Evolutionary conservation across 2,797 vertebrate species (phyloP).

Genomic region (Eulemur mongoz): DNA sequence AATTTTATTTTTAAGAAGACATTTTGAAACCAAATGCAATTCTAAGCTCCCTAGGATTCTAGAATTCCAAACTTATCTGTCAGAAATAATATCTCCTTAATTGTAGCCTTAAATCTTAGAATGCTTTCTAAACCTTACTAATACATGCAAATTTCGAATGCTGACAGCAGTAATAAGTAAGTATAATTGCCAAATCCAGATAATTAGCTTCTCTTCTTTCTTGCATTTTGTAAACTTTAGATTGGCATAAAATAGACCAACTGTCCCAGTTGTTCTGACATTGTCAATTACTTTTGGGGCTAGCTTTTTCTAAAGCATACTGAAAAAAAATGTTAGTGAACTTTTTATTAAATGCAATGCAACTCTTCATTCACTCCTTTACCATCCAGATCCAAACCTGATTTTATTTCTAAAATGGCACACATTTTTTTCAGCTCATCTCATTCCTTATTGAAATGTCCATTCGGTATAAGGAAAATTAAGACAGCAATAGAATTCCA

Average conservation of each 20-base stretch:
- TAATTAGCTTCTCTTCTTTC: conserved; percentile 28
- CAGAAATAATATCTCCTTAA: not conserved
- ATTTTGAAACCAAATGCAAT: conserved; percentile 46
- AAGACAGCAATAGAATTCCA: not conserved
- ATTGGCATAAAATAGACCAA: not conserved
- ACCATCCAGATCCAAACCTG: not conserved
- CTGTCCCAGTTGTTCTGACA: not conserved
- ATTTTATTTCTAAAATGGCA: conserved; percentile 2
- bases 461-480: not conserved
- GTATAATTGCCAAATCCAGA: conserved; percentile 48
- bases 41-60: conserved; percentile 44
- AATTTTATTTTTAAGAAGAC: conserved; percentile 55
- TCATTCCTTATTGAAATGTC: conserved; percentile 2
- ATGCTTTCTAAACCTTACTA: conserved; percentile 27
- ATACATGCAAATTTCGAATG: conserved; percentile 59
- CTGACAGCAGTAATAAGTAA: conserved; percentile 7
- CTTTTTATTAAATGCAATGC: not conserved
- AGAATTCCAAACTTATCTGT: conserved; percentile 38
- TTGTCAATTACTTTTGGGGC: not conserved
- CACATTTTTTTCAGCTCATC: not conserved
- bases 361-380: not conserved
- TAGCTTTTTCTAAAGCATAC: not conserved
- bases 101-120: not conserved
- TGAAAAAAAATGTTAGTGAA: not conserved
- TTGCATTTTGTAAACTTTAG: not conserved